Conservation (phyloP, 2,797 vertebrate species). For the Bovichtus variegatus region DNA sequence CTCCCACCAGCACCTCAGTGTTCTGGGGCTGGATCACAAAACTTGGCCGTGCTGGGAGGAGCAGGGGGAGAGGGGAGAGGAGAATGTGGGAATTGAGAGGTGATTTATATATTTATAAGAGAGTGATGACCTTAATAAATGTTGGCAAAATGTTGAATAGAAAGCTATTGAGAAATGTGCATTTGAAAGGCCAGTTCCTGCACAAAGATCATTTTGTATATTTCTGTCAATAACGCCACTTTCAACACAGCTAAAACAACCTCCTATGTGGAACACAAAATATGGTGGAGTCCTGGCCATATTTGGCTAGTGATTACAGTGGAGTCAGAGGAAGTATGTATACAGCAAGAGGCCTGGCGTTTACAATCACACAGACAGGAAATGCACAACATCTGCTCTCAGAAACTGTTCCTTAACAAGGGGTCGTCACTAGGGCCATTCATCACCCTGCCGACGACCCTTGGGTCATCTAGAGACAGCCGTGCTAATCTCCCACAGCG, state of each 20-base stretch:
- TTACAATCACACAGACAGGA: slow-evolving; percentile 72
- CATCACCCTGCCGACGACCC: slow-evolving; percentile 27
- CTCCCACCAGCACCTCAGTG: slow-evolving; percentile 96
- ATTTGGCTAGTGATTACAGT: slow-evolving; percentile 66
- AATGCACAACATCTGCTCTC: slow-evolving; percentile 72
- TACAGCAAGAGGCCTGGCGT: slow-evolving; percentile 39
- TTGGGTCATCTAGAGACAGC: slow-evolving; percentile 23
- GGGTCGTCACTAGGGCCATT: slow-evolving; percentile 16
- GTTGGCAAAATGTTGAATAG: neutral
- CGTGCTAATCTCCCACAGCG: slow-evolving; percentile 20
- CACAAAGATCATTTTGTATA: slow-evolving; percentile 20
- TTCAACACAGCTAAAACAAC: slow-evolving; percentile 10
- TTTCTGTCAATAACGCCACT: slow-evolving; percentile 8
- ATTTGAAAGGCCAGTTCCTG: neutral
- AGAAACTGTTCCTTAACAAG: slow-evolving; percentile 39
- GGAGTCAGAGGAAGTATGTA: slow-evolving; percentile 56
- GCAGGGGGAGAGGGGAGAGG: neutral
- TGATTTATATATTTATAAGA: too few relatives aligned
- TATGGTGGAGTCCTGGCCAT: slow-evolving; percentile 30
- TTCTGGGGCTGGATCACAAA: slow-evolving; percentile 99
- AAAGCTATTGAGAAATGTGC: neutral
- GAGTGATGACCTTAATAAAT: neutral
- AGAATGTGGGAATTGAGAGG: neutral
- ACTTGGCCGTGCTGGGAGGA: slow-evolving; percentile 90
- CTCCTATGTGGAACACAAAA: slow-evolving; percentile 17